phyloP scores from a whole-genome alignment of 1,140 invertebrate genomes.

The Adelges cooleyi region DNA sequence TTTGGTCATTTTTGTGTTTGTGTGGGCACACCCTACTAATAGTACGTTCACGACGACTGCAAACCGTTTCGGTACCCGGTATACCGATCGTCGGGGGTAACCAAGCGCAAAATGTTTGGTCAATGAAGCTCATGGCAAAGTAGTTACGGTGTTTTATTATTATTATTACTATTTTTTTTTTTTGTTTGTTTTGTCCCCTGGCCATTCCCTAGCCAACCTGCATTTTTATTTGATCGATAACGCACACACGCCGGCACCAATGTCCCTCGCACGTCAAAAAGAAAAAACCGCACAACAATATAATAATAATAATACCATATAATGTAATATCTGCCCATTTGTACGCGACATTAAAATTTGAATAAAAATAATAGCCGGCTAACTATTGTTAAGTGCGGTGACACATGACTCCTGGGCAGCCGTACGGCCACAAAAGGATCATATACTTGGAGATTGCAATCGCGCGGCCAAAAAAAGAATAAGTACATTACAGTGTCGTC shows the following conservation, averaged over 20 bases:
- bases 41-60: too few relatives aligned
- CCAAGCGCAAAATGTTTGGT: slow-evolving; percentile 13
- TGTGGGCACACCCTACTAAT: too few relatives aligned
- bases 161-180: too few relatives aligned
- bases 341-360: not conserved
- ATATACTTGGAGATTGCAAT: slow-evolving; percentile 8
- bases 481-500: not conserved
- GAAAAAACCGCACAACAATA: not conserved
- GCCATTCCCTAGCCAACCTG: slow-evolving; percentile 6
- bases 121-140: not conserved
- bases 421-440: not conserved
- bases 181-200: slow-evolving; percentile 5
- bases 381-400: slow-evolving; percentile 7
- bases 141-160: too few relatives aligned
- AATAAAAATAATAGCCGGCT: not conserved
- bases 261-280: not conserved
- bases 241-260: not conserved
- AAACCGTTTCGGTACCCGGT: too few relatives aligned
- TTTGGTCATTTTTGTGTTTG: too few relatives aligned
- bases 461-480: not conserved
- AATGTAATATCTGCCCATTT: not conserved
- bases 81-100: not conserved
- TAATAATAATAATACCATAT: too few relatives aligned
- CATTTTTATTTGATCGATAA: slow-evolving; percentile 11
- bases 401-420: slow-evolving; percentile 5